Base-by-base conservation (phyloP, 2,797 vertebrate species). In the Caiman crocodilus region DNA sequence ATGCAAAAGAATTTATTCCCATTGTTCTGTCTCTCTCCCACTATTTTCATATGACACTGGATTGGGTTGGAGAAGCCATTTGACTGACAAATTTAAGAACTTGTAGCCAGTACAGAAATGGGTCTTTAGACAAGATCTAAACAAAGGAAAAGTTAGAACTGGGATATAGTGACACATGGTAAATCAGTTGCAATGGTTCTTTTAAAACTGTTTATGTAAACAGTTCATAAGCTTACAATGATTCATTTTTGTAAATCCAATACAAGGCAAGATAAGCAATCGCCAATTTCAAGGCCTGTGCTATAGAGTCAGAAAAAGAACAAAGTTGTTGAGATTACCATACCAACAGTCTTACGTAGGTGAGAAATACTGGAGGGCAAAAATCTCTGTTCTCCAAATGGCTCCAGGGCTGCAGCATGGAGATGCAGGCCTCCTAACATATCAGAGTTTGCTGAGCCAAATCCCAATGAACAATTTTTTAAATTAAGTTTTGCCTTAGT, bases 401-500 rank as follows among this genome's bases (percentile, higher is more conserved):
- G 81, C 35, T 84, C 23, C 4, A 67, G 50, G 91, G 88, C 59
- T 63, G 59, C 78, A 76, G 6, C 2, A 32, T n/a, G 23, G 71
- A 81, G 90, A 83, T 8, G 67, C 2, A 35, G 90, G 42, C 74
- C 85, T 17, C 5, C 32, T 79, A 60, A 3, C 59, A 9, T 5
- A 11, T 78, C 75, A 84, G 25, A 84, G 56, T 64, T 50, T 50
- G 42, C 42, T 50, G 42, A 50, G 42, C 42, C 42, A 50, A 50
- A 50, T 50, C 42, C 42, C 17, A 56, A 64, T 74, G 67, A 82
- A 88, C 14, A 71, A 32, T 30, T 81, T 6, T 82, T 90, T 50
- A 25, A 88, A 83, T 85, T 23, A 84, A 85, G 42, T 64, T 57
- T 60, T 87, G 82, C n/a, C 30, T 88, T 78, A 50, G 26, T 79